Base-by-base conservation (phyloP, 2,113 vertebrate species). In the Passer montanus region DNA sequence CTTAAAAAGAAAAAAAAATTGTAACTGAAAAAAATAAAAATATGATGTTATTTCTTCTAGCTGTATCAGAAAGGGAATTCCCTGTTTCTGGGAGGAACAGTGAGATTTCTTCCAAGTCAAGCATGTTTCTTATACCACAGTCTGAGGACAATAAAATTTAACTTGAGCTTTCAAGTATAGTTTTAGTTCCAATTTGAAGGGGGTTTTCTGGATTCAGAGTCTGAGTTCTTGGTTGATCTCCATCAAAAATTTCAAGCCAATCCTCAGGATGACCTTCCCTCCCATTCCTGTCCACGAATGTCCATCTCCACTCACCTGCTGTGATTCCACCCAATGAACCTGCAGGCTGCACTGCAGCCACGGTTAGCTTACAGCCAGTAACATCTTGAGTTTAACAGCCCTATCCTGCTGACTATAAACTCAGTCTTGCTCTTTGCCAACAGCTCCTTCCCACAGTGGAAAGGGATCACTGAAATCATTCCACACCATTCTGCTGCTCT, bases 41-140 rank as follows among this genome's bases (percentile, higher is more conserved):
- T 0, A 33, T 10, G 4, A 23, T 47, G 9, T 26, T 90, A 3
- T 64, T 94, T 82, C 67, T 83, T 73, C 60, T 28, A 91, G 31
- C 43, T 88, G 18, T 70, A 69, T 64, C 43, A 93, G 74, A 91
- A 93, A 83, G 46, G 50, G 67, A 87, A 83, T 62, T 73, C 72
- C 53, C 67, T 85, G 21, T 28, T 58, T 68, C n/a, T 82, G 4
- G 73, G 58, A 79, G 62, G 69, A 87, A 69, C 16, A 60, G 0
- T 26, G 66, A 76, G 37, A 59, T 84, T 76, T 76, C 84, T 93
- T 73, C 27, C 69, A 37, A 58, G 26, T 82, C 50, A 83, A 47
- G 14, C 9, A 50, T 39, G 28, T 85, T 91, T 83, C 33, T 72
- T 91, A 16, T 26, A 59, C 16, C 47, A 26, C 35, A 33, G 16